Base-by-base conservation (phyloP, 2,888 invertebrate species). In the Diarsia brunnea region DNA sequence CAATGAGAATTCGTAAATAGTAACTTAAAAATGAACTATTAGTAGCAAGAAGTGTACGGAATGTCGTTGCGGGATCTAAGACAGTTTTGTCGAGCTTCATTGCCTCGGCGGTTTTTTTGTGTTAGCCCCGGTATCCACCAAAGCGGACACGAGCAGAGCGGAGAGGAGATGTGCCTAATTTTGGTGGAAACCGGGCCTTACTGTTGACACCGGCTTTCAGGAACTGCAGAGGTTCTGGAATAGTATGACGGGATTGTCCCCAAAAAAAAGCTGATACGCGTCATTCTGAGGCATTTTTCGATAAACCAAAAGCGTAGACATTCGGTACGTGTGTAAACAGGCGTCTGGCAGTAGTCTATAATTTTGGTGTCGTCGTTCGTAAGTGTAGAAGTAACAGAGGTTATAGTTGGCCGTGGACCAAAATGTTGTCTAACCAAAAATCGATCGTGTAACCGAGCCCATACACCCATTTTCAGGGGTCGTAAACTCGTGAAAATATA, bases 401-500 rank as follows among this genome's bases (percentile, higher is more conserved):
- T 12, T 10, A 4, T 31, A n/a, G 49, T 61, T 67, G 47, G 73
- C 47, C n/a, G 12, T 53, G 27, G 27, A 66, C 53, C 80, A 80
- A 80, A 73, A 63, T 58, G 49, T 24, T 73, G 55, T 71, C 31
- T 24, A 58, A n/a, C 43, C 27, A 64, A 51, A 65, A 64, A 74
- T 64, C 79, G 67, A 68, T 69, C 12, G 11, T 31, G 12, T 31
- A 61, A 12, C 66, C 43, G 21, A 73, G 45, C 47, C 49, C 14
- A 43, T 51, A 49, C 21, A 49, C 27, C 53, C n/a, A 19, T 63
- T 60, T 69, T 69, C 53, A 61, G n/a, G 38, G n/a, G 38, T 66
- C 66, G 14, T 60, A 53, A 78, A 75, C 47, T 47, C 38, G 47
- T 72, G 8, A 65, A 63, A 63, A 73, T 79, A 63, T 79, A 63